Percentiles rank a stretch among this genome's conserved stretches.
Evolutionary conservation across 2,888 invertebrate genomes (phyloP).

Genomic region (Ernsta delagoae): DNA sequence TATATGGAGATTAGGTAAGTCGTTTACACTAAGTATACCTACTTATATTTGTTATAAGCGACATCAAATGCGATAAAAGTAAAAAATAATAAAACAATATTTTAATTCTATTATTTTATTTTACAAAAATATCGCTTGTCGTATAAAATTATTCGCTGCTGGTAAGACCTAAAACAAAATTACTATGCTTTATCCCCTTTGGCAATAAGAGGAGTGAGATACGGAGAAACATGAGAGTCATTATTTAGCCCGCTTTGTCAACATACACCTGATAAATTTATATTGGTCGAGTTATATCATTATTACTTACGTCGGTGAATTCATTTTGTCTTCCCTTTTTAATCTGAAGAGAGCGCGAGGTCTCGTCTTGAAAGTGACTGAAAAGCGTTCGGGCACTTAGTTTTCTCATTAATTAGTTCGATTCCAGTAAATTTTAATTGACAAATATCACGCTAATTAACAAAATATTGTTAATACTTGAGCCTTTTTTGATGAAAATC

Average conservation of each 20-base stretch:
- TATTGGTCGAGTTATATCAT: conserved; percentile 62
- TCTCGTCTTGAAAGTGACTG: background rate
- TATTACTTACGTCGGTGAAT: conserved; percentile 51
- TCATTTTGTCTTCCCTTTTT: conserved; percentile 12
- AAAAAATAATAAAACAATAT: too few relatives aligned
- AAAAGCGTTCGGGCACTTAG: conserved; percentile 6
- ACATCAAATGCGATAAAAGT: background rate
- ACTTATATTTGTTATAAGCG: background rate
- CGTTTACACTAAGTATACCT: too few relatives aligned
- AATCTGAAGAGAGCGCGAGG: conserved; percentile 13
- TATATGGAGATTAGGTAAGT: too few relatives aligned
- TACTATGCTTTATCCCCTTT: conserved; percentile 70
- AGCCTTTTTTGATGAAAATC: background rate
- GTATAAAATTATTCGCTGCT: background rate
- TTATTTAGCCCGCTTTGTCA: conserved; percentile 75
- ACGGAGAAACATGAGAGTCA: conserved; percentile 76
- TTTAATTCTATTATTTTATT: too few relatives aligned
- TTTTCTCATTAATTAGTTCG: conserved; percentile 18
- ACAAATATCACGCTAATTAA: background rate
- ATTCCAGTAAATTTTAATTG: conserved; percentile 4
- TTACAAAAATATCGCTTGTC: background rate
- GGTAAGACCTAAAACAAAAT: conserved; percentile 54
- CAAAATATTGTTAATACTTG: background rate
- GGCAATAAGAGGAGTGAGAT: conserved; percentile 73
- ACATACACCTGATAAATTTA: conserved; percentile 72